phyloP scores from a whole-genome alignment of 2,888 invertebrate genomes.

The Ligdia adustata region DNA sequence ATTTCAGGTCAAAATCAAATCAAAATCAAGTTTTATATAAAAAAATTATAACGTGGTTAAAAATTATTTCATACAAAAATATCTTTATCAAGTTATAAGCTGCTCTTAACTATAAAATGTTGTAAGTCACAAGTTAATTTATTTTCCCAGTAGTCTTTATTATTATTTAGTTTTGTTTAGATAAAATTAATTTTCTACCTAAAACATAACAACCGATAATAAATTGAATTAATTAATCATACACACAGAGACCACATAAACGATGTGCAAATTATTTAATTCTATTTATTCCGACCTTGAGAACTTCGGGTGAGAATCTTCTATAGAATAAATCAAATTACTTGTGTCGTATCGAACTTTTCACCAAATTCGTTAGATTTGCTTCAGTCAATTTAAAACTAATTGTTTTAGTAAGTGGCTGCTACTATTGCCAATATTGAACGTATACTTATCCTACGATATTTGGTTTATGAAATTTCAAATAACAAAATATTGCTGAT shows the following conservation, averaged over 20 bases:
- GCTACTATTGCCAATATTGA: neutral
- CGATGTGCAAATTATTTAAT: slow-evolving; percentile 18
- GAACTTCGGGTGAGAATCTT: slow-evolving; percentile 9
- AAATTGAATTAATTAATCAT: slow-evolving; percentile 16
- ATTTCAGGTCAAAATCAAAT: too few species aligned
- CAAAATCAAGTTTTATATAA: too few species aligned
- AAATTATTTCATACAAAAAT: too few species aligned
- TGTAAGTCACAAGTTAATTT: slow-evolving; percentile 6
- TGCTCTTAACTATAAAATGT: neutral
- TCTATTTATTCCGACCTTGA: slow-evolving; percentile 21
- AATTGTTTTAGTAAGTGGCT: slow-evolving; percentile 7
- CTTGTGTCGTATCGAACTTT: slow-evolving; percentile 24
- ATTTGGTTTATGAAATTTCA: too few species aligned
- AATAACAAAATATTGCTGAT: too few species aligned
- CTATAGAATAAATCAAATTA: slow-evolving; percentile 28
- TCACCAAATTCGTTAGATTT: slow-evolving; percentile 28
- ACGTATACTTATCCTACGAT: too few species aligned
- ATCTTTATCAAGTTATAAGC: too few species aligned
- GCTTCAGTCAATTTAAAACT: slow-evolving; percentile 10
- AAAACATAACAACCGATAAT: too few species aligned
- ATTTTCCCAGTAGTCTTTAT: slow-evolving; percentile 1
- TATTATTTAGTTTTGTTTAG: too few species aligned
- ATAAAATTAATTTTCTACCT: too few species aligned
- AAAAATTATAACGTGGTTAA: too few species aligned
- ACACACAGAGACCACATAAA: slow-evolving; percentile 11